Conservation (phyloP, 2,888 invertebrate genomes). For the Nemapogon koenigi region DNA sequence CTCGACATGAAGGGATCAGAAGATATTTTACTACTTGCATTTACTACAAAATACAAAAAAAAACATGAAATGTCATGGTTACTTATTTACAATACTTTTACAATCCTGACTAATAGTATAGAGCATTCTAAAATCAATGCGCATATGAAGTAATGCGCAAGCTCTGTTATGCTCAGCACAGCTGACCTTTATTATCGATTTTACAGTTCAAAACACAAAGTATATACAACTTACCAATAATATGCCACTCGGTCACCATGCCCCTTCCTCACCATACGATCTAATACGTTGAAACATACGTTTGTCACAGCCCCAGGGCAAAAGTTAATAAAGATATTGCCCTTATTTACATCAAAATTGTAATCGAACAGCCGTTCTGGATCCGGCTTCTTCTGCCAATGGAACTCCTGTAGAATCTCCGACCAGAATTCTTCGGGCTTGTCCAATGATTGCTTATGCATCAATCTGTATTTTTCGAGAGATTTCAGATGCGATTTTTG, state of each 20-base stretch:
- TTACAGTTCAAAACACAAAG: not conserved
- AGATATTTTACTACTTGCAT: too few species aligned
- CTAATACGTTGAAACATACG: constrained; percentile 93
- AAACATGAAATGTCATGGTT: too few species aligned
- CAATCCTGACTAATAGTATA: too few species aligned
- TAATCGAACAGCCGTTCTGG: constrained; percentile 82
- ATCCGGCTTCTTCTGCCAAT: constrained; percentile 85
- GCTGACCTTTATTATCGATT: constrained; percentile 26
- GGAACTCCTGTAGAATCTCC: constrained; percentile 89
- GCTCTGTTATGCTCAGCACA: constrained; percentile 27
- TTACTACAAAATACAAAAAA: too few species aligned
- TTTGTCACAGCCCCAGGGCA: constrained; percentile 95
- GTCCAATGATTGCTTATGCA: constrained; percentile 86
- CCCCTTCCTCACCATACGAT: constrained; percentile 89
- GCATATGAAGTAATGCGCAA: too few species aligned
- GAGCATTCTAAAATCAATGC: not conserved
- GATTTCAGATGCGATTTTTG: constrained; percentile 66
- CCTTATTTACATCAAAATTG: constrained; percentile 90
- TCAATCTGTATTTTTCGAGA: constrained; percentile 76
- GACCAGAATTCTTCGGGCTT: constrained; percentile 94
- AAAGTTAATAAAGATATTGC: constrained; percentile 92
- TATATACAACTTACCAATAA: constrained; percentile 80
- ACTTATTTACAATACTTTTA: too few species aligned
- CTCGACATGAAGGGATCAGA: too few species aligned
- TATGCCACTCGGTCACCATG: constrained; percentile 90